Conservation (phyloP, 2,113 vertebrate species). For the Catharus minimus region DNA sequence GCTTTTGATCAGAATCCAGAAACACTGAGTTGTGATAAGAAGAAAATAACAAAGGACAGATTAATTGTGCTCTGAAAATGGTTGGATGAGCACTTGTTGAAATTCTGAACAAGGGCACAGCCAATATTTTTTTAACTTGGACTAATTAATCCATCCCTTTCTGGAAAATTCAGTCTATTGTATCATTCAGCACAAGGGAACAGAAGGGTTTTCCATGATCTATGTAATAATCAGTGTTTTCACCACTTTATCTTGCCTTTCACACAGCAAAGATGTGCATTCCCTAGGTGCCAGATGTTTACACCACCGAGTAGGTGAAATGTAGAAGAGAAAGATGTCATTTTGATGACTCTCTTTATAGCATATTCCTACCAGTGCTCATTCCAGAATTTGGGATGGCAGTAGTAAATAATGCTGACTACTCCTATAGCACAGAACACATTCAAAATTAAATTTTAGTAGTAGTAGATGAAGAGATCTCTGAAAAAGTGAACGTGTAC, state of each 20-base stretch:
- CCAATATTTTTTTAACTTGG: not conserved
- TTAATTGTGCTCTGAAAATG: not conserved
- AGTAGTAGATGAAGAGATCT: not conserved
- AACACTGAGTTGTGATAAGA: not conserved
- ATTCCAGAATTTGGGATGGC: not conserved
- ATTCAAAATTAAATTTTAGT: slow-evolving; percentile 35
- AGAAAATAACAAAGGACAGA: not conserved
- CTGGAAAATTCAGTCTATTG: not conserved
- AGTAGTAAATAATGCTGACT: slow-evolving; percentile 54
- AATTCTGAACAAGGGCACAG: not conserved
- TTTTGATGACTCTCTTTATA: slow-evolving; percentile 47
- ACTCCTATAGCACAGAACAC: not conserved
- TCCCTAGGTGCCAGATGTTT: slow-evolving; percentile 50
- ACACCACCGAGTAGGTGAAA: not conserved
- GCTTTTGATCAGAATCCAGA: not conserved
- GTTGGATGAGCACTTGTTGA: not conserved
- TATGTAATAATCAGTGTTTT: not conserved
- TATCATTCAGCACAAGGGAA: not conserved
- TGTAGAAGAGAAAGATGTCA: slow-evolving; percentile 16
- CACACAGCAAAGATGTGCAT: not conserved
- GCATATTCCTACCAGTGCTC: slow-evolving; percentile 10
- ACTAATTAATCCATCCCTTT: not conserved
- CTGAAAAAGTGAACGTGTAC: not conserved
- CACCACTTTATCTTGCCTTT: not conserved
- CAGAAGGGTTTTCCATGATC: not conserved